Conservation (phyloP, 2,888 invertebrate species). For the Amiota mariae region DNA sequence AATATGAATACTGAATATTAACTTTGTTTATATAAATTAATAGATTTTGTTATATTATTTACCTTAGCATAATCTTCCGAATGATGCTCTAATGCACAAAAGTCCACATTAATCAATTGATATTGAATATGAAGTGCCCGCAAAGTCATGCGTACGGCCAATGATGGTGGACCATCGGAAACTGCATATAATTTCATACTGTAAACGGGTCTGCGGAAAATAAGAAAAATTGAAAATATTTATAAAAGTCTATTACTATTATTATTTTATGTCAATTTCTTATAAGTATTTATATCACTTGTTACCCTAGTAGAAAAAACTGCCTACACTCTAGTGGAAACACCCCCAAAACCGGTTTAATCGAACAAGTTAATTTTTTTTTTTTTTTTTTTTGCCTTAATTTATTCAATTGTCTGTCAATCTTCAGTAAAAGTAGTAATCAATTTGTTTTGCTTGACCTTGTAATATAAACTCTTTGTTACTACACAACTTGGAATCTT, state of each 20-base stretch:
- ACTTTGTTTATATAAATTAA: not conserved
- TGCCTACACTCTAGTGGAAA: not conserved
- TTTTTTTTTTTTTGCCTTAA: no score
- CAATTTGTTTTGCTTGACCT: not conserved
- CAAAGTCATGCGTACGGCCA: conserved; percentile 82
- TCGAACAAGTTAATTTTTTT: not conserved
- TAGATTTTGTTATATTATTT: conserved; percentile 42
- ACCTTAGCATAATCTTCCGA: conserved; percentile 82
- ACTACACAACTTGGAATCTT: not conserved
- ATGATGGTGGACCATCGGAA: conserved; percentile 85
- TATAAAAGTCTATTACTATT: not conserved
- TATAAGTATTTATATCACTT: not conserved
- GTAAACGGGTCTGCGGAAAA: conserved; percentile 58
- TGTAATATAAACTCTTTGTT: conserved; percentile 1
- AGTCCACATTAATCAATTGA: conserved; percentile 81
- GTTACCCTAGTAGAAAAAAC: not conserved
- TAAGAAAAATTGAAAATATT: conserved; percentile 11
- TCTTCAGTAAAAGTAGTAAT: not conserved
- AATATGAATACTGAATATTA: not conserved
- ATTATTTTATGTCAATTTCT: not conserved
- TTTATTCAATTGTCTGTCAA: not conserved
- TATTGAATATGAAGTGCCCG: conserved; percentile 79
- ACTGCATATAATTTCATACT: conserved; percentile 81
- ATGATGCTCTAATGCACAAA: conserved; percentile 83
- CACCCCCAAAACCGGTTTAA: conserved; percentile 5